Base-by-base conservation (phyloP, 2,888 invertebrate species). In the Polyploca ridens region DNA sequence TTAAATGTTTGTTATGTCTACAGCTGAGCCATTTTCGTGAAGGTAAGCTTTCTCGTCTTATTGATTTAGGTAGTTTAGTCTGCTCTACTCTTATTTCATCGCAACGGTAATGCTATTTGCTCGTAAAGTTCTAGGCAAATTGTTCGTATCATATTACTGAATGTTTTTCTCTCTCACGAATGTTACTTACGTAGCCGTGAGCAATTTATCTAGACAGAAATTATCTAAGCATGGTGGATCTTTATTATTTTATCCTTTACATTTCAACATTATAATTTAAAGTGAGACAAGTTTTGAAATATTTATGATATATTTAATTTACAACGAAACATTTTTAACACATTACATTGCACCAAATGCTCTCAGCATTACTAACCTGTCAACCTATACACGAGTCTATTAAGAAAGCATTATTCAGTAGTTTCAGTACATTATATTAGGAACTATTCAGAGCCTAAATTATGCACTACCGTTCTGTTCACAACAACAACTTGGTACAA, bases 401-500 rank as follows among this genome's bases (percentile, higher is more conserved):
- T 16, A 16, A 4, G 8, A 8, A 10, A 19, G 3, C 7, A 54
- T 54, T 19, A 54, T 54, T 19, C 19, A 16, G 54, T 19, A 19
- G 10, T 19, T 54, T 19, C 19, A 16, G 54, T 19, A 19, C 54
- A 54, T 54, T 19, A 54, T 10, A 54, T 54, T 10, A 19, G 16
- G 16, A 54, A 19, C 54, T 19, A 54, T 54, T 54, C 54, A 54
- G 7, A 8, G 54, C 19, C 72, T 69, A 70, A 72, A 73, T 73
- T 70, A 75, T 75, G 73, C 75, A 70, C 41, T 64, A 54, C 54
- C 16, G 54, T 19, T 54, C 54, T n/a, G 19, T 54, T 60, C 66
- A 54, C 60, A 61, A 67, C 70, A 66, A 58, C 41, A 75, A 73
- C 64, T 75, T 75, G 62, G 68, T 67, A 66, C 58, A 64, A 71